Evolutionary conservation across 2,888 invertebrate genomes (phyloP).

Genomic region (Plutella xylostella): DNA sequence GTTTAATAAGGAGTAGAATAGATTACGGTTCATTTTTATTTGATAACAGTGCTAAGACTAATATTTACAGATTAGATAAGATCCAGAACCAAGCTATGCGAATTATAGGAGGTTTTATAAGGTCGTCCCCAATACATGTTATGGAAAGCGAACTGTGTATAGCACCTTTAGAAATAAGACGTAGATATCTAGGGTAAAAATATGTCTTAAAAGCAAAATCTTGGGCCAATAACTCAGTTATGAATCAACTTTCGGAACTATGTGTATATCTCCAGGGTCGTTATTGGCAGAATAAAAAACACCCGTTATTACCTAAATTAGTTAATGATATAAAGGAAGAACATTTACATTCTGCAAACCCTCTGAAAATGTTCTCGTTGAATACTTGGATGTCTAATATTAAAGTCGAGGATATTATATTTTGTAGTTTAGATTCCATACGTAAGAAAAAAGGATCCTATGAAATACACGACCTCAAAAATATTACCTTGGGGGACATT

Average conservation of each 20-base stretch:
- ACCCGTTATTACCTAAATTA: not conserved
- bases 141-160: no score
- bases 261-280: not conserved
- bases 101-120: constrained; percentile 14
- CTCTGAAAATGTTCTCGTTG: not conserved
- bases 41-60: constrained; percentile 7
- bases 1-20: constrained; percentile 11
- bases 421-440: not conserved
- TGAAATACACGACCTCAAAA: not conserved
- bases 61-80: constrained; percentile 12
- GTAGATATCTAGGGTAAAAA: constrained; percentile 13
- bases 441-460: not conserved
- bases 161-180: constrained; percentile 9
- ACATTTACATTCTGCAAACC: not conserved
- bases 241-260: not conserved
- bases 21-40: constrained; percentile 14
- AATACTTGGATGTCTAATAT: not conserved
- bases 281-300: not conserved
- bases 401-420: not conserved
- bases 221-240: not conserved
- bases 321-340: not conserved
- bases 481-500: not conserved
- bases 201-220: constrained; percentile 10
- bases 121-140: no score
- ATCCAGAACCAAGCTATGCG: constrained; percentile 15